Evolutionary conservation across 2,888 invertebrate species (phyloP).

Genomic region (Cosmia trapezina): DNA sequence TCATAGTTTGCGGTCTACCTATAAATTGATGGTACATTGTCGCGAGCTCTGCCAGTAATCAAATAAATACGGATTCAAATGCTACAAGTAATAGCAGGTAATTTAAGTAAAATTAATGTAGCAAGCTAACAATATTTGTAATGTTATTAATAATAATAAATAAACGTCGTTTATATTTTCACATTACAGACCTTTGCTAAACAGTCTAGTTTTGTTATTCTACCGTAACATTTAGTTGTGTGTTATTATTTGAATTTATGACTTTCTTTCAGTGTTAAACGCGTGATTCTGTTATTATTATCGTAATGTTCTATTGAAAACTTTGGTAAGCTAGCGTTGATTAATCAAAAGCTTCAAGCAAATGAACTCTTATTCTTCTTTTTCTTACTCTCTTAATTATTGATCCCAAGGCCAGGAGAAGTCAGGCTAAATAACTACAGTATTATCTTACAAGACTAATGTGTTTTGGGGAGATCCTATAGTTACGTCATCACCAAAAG

Average conservation of each 20-base stretch:
- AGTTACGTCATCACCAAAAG: conserved; percentile 59
- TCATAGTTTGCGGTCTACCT: conserved; percentile 60
- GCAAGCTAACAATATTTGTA: background rate
- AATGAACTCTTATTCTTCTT: conserved; percentile 8
- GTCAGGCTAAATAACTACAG: conserved; percentile 24
- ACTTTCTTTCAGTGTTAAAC: background rate
- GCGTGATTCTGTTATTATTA: background rate
- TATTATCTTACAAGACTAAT: conserved; percentile 49
- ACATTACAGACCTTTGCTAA: background rate
- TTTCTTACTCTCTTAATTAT: conserved; percentile 11
- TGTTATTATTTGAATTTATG: background rate
- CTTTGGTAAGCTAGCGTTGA: background rate
- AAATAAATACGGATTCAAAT: conserved; percentile 48
- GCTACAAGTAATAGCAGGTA: conserved; percentile 15
- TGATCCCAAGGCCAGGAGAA: background rate
- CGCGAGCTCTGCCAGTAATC: conserved; percentile 50
- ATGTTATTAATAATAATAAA: conserved; percentile 14
- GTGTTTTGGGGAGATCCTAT: conserved; percentile 44
- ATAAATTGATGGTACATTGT: conserved; percentile 66
- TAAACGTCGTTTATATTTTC: background rate
- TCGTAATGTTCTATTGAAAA: background rate
- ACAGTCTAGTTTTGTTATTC: conserved; percentile 9
- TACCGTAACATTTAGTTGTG: conserved; percentile 16
- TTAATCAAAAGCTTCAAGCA: conserved; percentile 17
- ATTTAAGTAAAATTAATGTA: conserved; percentile 30